Evolutionary conservation across 1,140 invertebrate genomes (phyloP).

Genomic region (Drosophila carrolli): DNA sequence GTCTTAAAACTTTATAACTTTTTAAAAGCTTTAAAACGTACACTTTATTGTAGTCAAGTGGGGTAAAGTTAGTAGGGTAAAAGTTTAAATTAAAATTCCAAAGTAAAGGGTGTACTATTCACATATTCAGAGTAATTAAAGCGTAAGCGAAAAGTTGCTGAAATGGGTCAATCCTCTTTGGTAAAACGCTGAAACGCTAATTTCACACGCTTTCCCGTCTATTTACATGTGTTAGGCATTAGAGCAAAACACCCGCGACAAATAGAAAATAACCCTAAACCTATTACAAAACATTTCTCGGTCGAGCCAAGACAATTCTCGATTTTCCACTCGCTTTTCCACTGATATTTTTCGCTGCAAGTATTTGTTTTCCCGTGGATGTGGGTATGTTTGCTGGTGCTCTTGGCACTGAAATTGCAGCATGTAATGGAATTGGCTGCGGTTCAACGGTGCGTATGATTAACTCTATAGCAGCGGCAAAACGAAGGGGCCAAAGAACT

Average conservation of each 20-base stretch:
- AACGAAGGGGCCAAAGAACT: constrained; percentile 15
- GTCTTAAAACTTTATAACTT: too few relatives aligned
- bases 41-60: too few relatives aligned
- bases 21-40: too few relatives aligned
- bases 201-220: constrained; percentile 15
- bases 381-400: constrained; percentile 3
- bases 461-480: constrained; percentile 34
- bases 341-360: constrained; percentile 23
- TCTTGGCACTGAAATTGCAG: constrained; percentile 41
- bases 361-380: constrained; percentile 23
- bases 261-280: constrained; percentile 36
- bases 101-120: too few relatives aligned
- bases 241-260: constrained; percentile 3
- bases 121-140: too few relatives aligned
- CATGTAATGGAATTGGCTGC: constrained; percentile 50
- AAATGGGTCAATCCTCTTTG: not conserved
- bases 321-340: constrained; percentile 19
- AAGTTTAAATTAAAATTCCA: too few relatives aligned
- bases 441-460: constrained; percentile 63
- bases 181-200: not conserved
- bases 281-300: constrained; percentile 47
- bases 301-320: constrained; percentile 37
- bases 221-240: constrained; percentile 34
- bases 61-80: too few relatives aligned
- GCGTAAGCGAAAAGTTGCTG: not conserved